Evolutionary conservation across 2,113 vertebrate genomes (phyloP), one percentile per base, ranked within the genome.

Genomic region (Rhabdomys dilectus): DNA sequence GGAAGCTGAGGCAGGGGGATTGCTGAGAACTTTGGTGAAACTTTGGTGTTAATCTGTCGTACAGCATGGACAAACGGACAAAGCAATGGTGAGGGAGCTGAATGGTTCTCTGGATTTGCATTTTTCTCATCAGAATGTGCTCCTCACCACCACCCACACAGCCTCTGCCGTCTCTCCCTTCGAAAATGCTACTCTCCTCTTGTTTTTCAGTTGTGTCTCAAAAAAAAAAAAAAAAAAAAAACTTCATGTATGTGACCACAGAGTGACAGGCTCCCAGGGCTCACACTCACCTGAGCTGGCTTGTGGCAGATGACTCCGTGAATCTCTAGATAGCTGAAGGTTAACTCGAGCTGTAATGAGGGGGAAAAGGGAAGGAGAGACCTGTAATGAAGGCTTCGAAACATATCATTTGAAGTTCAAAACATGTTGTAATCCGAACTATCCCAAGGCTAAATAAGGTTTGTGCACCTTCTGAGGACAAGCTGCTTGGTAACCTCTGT

Each of bases 241-340:
- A 0, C 13, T 87, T 92, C 66, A 85, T 51, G 3, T 60, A 6
- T 39, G 34, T 19, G 78, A 26, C 4, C 56, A 26, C 31, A 7
- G 11, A n/a, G 31, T 19, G 62, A 15, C 45, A 70, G 51, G 26
- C 1, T 36, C 2, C 9, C 5, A 36, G 1, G 15, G 3, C 1
- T 31, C 36, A 72, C 72, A 98, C 98, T 98, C 98, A 99, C 99
- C 99, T 99, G 99, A 89, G 99, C 99, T 0, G 99, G 99, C 97
- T 99, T 99, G 99, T 98, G 99, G 97, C 99, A 99, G 78, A 98
- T 97, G 90, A 99, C 98, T n/a, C 99, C 99, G 91, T 99, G 99
- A 97, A 99, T 99, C 99, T 99, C 99, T 99, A 99, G 97, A 97
- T 99, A 99, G 98, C 99, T 99, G 98, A 99, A 99, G 94, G 99